Evolutionary conservation across 1,140 invertebrate genomes (phyloP).

Genomic region (Latrodectus geometricus): DNA sequence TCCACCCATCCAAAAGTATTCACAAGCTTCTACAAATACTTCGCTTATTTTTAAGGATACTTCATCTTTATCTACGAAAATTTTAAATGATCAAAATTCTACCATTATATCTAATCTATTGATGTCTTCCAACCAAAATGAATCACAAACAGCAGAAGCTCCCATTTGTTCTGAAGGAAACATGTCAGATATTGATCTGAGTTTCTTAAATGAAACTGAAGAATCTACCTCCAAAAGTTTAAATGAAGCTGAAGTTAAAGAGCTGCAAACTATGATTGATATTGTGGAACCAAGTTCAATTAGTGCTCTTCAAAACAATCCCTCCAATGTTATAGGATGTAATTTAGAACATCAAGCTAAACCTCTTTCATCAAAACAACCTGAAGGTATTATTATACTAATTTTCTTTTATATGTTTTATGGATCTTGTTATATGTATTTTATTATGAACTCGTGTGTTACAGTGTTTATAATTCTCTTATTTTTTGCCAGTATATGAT

Average conservation of each 20-base stretch:
- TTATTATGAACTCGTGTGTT: too few species aligned
- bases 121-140: not conserved
- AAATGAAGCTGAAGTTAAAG: constrained; percentile 19
- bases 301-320: not conserved
- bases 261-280: constrained; percentile 19
- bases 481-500: too few species aligned
- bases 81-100: not conserved
- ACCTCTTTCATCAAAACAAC: not conserved
- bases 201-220: constrained; percentile 54
- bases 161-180: constrained; percentile 52
- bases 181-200: constrained; percentile 50
- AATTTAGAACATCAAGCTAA: not conserved
- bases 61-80: constrained; percentile 1
- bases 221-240: constrained; percentile 25
- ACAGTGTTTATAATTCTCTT: too few species aligned
- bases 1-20: constrained; percentile 9
- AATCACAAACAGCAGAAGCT: constrained; percentile 1
- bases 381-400: not conserved
- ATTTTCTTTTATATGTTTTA: not conserved
- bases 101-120: constrained; percentile 29
- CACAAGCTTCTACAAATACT: constrained; percentile 1
- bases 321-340: not conserved
- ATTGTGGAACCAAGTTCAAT: constrained; percentile 15
- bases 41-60: constrained; percentile 29
- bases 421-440: not conserved